Conservation (phyloP, 2,888 invertebrate species). For the Nephrocerus scutellatus region DNA sequence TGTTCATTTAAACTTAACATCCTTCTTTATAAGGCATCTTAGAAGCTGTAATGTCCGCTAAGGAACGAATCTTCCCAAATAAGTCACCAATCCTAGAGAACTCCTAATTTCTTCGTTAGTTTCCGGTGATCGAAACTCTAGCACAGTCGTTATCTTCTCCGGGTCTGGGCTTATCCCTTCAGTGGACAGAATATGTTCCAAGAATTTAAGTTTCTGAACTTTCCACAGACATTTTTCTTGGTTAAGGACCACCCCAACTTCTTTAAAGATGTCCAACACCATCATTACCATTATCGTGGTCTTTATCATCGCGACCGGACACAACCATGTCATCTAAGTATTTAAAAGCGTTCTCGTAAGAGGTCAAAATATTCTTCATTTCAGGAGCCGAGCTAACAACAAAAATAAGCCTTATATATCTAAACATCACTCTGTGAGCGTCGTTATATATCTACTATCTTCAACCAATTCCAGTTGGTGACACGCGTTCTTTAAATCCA, state of each 20-base stretch:
- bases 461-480: slow-evolving; percentile 22
- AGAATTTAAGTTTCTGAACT: too few relatives aligned
- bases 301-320: too few relatives aligned
- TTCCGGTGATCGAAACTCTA: slow-evolving; percentile 20
- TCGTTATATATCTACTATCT: slow-evolving; percentile 1
- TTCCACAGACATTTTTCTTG: slow-evolving; percentile 27
- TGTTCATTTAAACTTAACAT: slow-evolving; percentile 25
- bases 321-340: slow-evolving; percentile 18
- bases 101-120: slow-evolving; percentile 26
- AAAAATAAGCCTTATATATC: slow-evolving; percentile 36
- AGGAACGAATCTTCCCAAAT: too few relatives aligned
- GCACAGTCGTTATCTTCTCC: slow-evolving; percentile 17
- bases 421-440: slow-evolving; percentile 13
- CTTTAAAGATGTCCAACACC: slow-evolving; percentile 16
- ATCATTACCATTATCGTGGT: slow-evolving; percentile 25
- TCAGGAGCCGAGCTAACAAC: slow-evolving; percentile 27
- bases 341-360: slow-evolving; percentile 26
- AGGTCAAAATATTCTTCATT: slow-evolving; percentile 25
- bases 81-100: slow-evolving; percentile 29
- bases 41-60: slow-evolving; percentile 23
- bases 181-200: too few relatives aligned
- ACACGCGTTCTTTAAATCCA: slow-evolving; percentile 30
- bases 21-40: too few relatives aligned
- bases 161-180: too few relatives aligned
- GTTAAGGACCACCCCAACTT: slow-evolving; percentile 24